Evolutionary conservation across 2,797 vertebrate genomes (phyloP), one percentile per base, ranked within the genome.

Genomic region (Pyrrhura leucotis): DNA sequence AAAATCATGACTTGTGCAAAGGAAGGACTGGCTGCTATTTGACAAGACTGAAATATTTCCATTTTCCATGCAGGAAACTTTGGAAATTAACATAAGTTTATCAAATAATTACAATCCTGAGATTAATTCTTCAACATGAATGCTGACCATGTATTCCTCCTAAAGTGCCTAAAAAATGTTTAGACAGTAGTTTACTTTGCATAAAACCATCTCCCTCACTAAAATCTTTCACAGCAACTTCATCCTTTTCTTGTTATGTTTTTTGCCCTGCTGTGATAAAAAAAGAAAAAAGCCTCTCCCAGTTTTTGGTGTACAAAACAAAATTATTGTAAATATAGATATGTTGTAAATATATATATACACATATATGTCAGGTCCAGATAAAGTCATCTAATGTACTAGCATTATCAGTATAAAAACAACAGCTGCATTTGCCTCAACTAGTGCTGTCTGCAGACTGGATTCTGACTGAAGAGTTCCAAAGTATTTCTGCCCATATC

Each of bases 21-120:
- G 31, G 40, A 12, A 90, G 26, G 33, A 14, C 29, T 61, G 56
- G 63, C 4, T 85, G 62, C 31, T 77, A 58, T 90, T 96, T 90
- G 89, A 78, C 93, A 95, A 91, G 18, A 33, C 48, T 87, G 87
- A 76, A 85, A 91, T 94, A 93, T 45, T 92, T 63, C 47, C 17
- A 79, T 88, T 42, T 12, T 71, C 26, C 37, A 73, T 16, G 25
- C 42, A 90, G 58, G 44, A 95, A 95, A 73, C 62, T 83, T 83
- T 33, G 29, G 72, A 95, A 95, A 96, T 8, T 42, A 91, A 85
- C 33, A 25, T 86, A 78, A 5, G 14, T 42, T 79, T 91, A 78
- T 66, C 37, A 81, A 85, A 92, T 47, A 93, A 63, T 69, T 77
- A 74, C 39, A 85, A 80, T 67, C 66, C 82, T 68, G 37, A 92